Evolutionary conservation across 2,888 invertebrate genomes (phyloP).

Genomic region (Branchellion lobata): DNA sequence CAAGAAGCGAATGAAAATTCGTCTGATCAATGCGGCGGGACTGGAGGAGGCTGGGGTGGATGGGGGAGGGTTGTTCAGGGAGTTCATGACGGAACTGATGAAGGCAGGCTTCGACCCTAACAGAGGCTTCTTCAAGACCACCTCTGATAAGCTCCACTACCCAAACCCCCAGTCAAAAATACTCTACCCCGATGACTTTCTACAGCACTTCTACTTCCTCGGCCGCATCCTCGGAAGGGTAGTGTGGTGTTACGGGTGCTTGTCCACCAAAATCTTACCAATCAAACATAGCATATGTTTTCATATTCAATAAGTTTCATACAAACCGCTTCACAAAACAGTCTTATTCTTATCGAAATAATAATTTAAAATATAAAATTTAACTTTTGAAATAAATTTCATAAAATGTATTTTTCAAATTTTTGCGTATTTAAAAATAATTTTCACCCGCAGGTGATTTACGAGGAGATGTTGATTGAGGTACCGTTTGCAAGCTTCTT

Average conservation of each 20-base stretch:
- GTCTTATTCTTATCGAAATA: too few species aligned
- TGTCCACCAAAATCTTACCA: background rate
- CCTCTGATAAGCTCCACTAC: slow-evolving; percentile 87
- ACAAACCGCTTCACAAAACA: too few species aligned
- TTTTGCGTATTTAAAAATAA: too few species aligned
- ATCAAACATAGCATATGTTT: too few species aligned
- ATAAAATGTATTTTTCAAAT: too few species aligned
- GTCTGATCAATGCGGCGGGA: slow-evolving; percentile 84
- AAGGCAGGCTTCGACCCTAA: slow-evolving; percentile 94
- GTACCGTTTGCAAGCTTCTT: slow-evolving; percentile 92
- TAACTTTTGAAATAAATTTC: too few species aligned
- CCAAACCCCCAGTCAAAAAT: slow-evolving; percentile 86
- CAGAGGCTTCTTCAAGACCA: slow-evolving; percentile 83
- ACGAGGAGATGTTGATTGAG: slow-evolving; percentile 90
- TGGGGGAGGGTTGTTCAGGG: slow-evolving; percentile 92
- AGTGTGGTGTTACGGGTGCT: background rate
- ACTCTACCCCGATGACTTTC: slow-evolving; percentile 76
- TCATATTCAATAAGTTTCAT: too few species aligned
- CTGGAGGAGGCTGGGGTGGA: slow-evolving; percentile 94
- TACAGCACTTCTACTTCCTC: slow-evolving; percentile 88
- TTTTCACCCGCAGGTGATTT: slow-evolving; percentile 72
- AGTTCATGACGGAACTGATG: slow-evolving; percentile 87
- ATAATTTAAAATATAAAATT: too few species aligned
- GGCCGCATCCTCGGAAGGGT: slow-evolving; percentile 90
- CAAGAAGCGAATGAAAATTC: slow-evolving; percentile 80